A percentile compares a stretch with the other conserved stretches of the same genome.
Evolutionary conservation across 2,888 invertebrate species (phyloP).

Genomic region (Melipona bicolor): DNA sequence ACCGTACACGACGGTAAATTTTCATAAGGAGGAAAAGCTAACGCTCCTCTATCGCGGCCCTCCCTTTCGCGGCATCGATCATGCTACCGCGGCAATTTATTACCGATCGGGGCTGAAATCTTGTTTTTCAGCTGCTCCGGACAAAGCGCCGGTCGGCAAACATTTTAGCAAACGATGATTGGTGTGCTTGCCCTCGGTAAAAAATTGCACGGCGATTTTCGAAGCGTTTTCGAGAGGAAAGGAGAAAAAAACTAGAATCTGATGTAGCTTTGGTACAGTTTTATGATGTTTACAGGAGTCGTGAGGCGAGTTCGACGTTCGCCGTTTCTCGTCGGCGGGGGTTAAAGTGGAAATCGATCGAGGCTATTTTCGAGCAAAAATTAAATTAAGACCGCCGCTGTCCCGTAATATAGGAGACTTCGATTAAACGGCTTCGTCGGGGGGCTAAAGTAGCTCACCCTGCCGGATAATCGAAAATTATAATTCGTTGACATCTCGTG

Average conservation of each 20-base stretch:
- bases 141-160: neutral
- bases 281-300: neutral
- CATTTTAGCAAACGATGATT: slow-evolving; percentile 5
- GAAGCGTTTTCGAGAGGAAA: neutral
- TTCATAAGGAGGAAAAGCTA: slow-evolving; percentile 62
- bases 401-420: neutral
- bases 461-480: neutral
- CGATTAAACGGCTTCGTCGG: neutral
- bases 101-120: slow-evolving; percentile 25
- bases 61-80: slow-evolving; percentile 9
- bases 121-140: slow-evolving; percentile 13
- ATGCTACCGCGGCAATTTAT: slow-evolving; percentile 6
- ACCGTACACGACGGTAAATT: slow-evolving; percentile 60
- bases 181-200: slow-evolving; percentile 3
- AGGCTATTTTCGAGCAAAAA: neutral
- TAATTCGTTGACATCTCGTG: neutral
- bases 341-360: neutral
- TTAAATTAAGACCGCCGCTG: neutral
- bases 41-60: neutral
- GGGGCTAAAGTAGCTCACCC: neutral
- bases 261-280: neutral
- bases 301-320: neutral
- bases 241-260: neutral
- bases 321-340: too few species aligned
- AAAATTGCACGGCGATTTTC: slow-evolving; percentile 2